Evolutionary conservation across 2,797 vertebrate genomes (phyloP), one percentile per base, ranked within the genome.

Genomic region (Poecilia velifera): DNA sequence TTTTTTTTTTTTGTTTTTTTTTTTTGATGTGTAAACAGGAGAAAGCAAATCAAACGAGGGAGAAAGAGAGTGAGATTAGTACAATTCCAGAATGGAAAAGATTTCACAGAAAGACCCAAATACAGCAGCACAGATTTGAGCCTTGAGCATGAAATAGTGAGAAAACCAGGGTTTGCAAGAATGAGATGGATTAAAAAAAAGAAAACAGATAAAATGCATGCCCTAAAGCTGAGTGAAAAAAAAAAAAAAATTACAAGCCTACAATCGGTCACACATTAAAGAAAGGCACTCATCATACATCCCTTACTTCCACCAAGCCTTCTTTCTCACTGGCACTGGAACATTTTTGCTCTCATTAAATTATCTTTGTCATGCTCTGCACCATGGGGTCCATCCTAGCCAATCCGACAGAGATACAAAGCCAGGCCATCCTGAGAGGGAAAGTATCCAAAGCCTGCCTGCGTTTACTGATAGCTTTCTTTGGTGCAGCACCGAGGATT

Each of bases 381-480:
- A 92, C 84, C 75, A 85, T 41, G 55, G 84, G 76, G 79, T 79
- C 85, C 89, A 86, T 91, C 90, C 88, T 87, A 45, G 85, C 78
- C 86, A 85, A 91, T 90, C 80, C 84, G 18, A 70, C 68, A 82
- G 80, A 82, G 78, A 91, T 84, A 89, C 81, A 94, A 92, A 93
- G 89, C 90, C 81, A 83, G 81, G 74, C 83, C 86, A 89, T 91
- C 90, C 93, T 90, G 74, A 87, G 90, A 92, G 93, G 93, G 91
- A 88, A 92, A 88, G 82, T 84, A 83, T 88, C 87, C 90, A 89
- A 89, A 94, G 91, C 90, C 87, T 87, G 95, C 79, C 94, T 96
- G 95, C 88, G 62, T 85, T 90, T 89, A 62, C 92, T 88, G 95
- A 95, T 96, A 95, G 93, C 93, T 93, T 95, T 96, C 94, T 96